phyloP scores from a whole-genome alignment of 1,140 invertebrate genomes.

The Drosophila arawakana region DNA sequence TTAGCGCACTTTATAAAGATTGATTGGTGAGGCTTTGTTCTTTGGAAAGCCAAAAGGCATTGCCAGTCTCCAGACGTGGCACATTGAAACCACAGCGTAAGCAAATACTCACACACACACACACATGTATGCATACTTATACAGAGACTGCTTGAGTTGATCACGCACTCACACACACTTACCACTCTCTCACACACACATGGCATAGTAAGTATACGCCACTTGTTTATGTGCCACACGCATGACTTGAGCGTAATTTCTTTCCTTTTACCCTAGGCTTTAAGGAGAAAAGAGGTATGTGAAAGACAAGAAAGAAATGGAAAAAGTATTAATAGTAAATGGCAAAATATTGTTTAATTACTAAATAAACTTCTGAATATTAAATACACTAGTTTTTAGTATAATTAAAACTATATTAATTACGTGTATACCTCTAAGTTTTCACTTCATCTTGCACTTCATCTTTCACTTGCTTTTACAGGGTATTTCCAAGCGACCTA shows the following conservation, averaged over 20 bases:
- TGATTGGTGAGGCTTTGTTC: constrained; percentile 64
- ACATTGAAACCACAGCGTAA: constrained; percentile 56
- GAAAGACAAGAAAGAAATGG: too few relatives aligned
- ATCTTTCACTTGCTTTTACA: neutral
- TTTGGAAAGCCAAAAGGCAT: constrained; percentile 27
- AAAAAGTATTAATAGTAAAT: too few relatives aligned
- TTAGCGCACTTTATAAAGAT: constrained; percentile 79
- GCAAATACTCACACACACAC: constrained; percentile 38
- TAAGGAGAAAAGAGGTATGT: neutral
- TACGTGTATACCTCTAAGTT: neutral
- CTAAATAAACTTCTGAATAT: too few relatives aligned
- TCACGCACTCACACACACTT: constrained; percentile 16
- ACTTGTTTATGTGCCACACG: constrained; percentile 77
- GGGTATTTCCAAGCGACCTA: neutral
- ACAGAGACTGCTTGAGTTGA: constrained; percentile 18
- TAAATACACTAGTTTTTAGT: neutral
- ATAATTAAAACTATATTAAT: too few relatives aligned
- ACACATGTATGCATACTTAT: too few relatives aligned
- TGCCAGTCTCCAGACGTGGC: constrained; percentile 35
- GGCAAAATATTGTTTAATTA: too few relatives aligned
- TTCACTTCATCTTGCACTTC: neutral
- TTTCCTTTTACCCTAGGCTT: constrained; percentile 26
- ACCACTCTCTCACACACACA: constrained; percentile 25
- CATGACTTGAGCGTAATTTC: constrained; percentile 73
- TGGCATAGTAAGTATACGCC: constrained; percentile 43